phyloP scores from a whole-genome alignment of 2,797 vertebrate species.

The Melanogrammus aeglefinus region DNA sequence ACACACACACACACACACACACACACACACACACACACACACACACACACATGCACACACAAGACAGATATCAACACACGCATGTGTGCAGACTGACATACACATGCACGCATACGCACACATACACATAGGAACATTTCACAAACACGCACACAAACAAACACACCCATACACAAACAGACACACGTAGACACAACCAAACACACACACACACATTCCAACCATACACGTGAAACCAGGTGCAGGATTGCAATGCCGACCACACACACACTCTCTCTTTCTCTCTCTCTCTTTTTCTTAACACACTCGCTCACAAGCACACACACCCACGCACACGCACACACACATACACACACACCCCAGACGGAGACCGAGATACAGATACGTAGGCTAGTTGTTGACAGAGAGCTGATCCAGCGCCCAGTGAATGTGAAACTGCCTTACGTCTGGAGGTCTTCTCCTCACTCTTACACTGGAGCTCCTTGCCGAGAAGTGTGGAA shows the following conservation, averaged over 20 bases:
- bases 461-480: slow-evolving; percentile 52
- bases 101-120: not conserved
- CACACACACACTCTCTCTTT: not conserved
- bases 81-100: too few species aligned
- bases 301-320: slow-evolving; percentile 2
- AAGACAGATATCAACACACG: too few species aligned
- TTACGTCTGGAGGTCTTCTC: slow-evolving; percentile 55
- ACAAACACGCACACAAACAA: slow-evolving; percentile 11
- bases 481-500: slow-evolving; percentile 68
- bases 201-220: slow-evolving; percentile 22
- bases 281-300: not conserved
- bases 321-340: slow-evolving; percentile 9
- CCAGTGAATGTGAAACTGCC: slow-evolving; percentile 46
- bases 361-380: not conserved
- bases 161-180: slow-evolving; percentile 26
- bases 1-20: slow-evolving; percentile 4
- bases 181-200: slow-evolving; percentile 19
- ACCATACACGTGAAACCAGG: not conserved
- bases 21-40: not conserved
- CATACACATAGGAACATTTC: not conserved
- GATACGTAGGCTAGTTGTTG: slow-evolving; percentile 54
- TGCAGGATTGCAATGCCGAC: not conserved
- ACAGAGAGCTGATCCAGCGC: slow-evolving; percentile 40
- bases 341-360: slow-evolving; percentile 8
- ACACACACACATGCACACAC: too few species aligned